Percentiles rank a stretch among this genome's conserved stretches.
Evolutionary conservation across 2,113 vertebrate species (phyloP).

Genomic region (Cyprinodon variegatus): DNA sequence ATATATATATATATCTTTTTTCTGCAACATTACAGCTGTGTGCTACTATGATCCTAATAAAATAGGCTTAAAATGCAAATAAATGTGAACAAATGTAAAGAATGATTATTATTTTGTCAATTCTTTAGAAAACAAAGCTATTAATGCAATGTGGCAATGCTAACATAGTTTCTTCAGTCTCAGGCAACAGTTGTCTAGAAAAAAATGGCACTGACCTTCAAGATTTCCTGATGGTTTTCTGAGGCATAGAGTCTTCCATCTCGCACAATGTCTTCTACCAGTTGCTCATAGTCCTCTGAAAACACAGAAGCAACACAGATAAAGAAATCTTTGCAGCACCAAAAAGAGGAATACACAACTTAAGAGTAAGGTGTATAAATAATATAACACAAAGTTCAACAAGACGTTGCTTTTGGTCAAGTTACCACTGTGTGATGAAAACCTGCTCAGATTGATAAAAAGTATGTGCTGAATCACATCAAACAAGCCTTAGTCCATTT

Average conservation of each 20-base stretch:
- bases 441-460: constrained; percentile 5
- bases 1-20: no score
- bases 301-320: not conserved
- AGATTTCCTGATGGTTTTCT: constrained; percentile 98
- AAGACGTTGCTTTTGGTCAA: not conserved
- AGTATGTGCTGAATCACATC: not conserved
- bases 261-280: constrained; percentile 96
- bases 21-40: no score
- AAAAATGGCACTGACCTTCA: constrained; percentile 84
- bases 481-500: not conserved
- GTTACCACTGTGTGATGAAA: constrained; percentile 1
- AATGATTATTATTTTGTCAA: no score
- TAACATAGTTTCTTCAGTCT: not conserved
- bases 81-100: not conserved
- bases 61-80: not conserved
- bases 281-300: constrained; percentile 96
- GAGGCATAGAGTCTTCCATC: constrained; percentile 96
- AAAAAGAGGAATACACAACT: not conserved
- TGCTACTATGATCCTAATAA: not conserved
- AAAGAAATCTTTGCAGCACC: not conserved
- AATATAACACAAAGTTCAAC: not conserved
- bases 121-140: not conserved
- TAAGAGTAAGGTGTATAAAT: constrained; percentile 4
- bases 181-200: constrained; percentile 1
- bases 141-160: not conserved